Evolutionary conservation across 2,797 vertebrate genomes (phyloP).

Genomic region (Rhinella marina): DNA sequence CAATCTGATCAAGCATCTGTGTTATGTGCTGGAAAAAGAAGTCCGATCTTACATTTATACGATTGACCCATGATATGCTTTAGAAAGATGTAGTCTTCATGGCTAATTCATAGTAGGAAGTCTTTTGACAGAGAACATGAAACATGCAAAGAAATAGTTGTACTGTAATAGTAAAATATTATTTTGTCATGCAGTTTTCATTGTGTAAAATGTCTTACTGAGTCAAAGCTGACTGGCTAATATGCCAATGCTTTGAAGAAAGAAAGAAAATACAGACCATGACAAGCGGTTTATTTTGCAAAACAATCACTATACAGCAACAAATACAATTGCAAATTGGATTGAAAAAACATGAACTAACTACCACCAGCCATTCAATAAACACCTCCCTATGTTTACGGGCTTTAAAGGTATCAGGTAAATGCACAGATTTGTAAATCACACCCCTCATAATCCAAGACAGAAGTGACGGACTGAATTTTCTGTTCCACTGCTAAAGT

Average conservation of each 20-base stretch:
- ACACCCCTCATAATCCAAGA: slow-evolving; percentile 73
- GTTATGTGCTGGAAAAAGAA: too few species aligned
- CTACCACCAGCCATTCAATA: slow-evolving; percentile 84
- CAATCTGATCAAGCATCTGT: too few species aligned
- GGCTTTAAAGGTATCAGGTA: slow-evolving; percentile 78
- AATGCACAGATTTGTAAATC: slow-evolving; percentile 75
- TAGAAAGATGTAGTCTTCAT: background rate
- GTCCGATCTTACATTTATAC: too few species aligned
- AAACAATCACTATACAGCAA: slow-evolving; percentile 89
- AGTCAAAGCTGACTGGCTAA: background rate
- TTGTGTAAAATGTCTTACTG: background rate
- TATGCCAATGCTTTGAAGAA: background rate
- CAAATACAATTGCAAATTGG: slow-evolving; percentile 85
- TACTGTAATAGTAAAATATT: background rate
- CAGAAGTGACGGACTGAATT: slow-evolving; percentile 69
- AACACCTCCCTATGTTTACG: slow-evolving; percentile 80
- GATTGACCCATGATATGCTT: background rate
- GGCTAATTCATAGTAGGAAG: background rate
- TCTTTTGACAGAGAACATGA: background rate
- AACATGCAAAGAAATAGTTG: background rate
- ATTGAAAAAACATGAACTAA: slow-evolving; percentile 86
- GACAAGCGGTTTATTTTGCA: slow-evolving; percentile 87
- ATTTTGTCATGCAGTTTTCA: background rate
- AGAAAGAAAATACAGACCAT: slow-evolving; percentile 62
- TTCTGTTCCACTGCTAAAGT: slow-evolving; percentile 80